phyloP scores from a whole-genome alignment of 2,888 invertebrate species.

The Suillia variegata region DNA sequence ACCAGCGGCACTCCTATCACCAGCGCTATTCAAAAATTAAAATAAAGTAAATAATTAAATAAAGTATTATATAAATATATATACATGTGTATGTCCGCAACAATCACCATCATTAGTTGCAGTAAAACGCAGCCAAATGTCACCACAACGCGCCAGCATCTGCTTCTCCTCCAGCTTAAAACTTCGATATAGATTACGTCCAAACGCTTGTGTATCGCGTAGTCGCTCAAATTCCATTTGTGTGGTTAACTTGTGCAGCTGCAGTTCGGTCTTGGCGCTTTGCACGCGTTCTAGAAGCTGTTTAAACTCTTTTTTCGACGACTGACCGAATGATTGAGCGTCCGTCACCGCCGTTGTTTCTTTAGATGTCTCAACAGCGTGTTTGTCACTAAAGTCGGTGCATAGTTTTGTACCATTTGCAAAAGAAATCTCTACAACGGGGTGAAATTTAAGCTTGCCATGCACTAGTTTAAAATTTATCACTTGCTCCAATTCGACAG shows the following conservation, averaged over 20 bases:
- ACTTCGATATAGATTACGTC: conserved; percentile 41
- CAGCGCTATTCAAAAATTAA: too few species aligned
- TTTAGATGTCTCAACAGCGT: not conserved
- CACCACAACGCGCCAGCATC: conserved; percentile 48
- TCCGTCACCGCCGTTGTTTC: conserved; percentile 5
- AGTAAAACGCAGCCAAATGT: conserved; percentile 48
- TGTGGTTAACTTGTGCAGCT: conserved; percentile 43
- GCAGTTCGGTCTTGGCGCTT: conserved; percentile 44
- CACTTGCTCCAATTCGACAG: conserved; percentile 41
- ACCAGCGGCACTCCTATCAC: conserved; percentile 48
- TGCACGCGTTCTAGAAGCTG: conserved; percentile 40
- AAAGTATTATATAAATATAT: too few species aligned
- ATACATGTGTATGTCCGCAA: too few species aligned
- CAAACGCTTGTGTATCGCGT: conserved; percentile 40
- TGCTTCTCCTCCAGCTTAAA: conserved; percentile 51
- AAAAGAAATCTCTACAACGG: conserved; percentile 41
- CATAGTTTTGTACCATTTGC: conserved; percentile 27
- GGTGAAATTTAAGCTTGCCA: conserved; percentile 40
- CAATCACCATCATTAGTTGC: too few species aligned
- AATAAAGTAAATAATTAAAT: too few species aligned
- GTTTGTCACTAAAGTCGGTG: conserved; percentile 43
- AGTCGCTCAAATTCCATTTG: conserved; percentile 39
- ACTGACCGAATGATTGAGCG: too few species aligned
- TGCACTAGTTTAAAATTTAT: conserved; percentile 35
- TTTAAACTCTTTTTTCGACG: too few species aligned